A percentile compares a stretch with the other conserved stretches of the same genome.
Evolutionary conservation across 2,113 vertebrate species (phyloP).

Genomic region (Pedionomus torquatus): DNA sequence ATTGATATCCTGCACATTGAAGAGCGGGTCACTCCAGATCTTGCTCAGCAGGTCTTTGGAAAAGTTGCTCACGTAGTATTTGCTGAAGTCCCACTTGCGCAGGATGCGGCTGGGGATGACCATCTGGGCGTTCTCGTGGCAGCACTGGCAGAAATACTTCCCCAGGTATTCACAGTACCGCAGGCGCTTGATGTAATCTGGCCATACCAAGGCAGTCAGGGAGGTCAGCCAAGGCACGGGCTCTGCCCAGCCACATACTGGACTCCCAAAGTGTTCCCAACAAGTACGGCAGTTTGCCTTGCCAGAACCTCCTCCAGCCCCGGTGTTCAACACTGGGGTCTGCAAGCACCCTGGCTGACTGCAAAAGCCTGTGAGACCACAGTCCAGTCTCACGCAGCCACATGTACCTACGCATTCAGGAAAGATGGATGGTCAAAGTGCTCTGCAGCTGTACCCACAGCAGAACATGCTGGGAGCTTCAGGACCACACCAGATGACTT

Average conservation of each 20-base stretch:
- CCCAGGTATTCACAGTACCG: constrained; percentile 97
- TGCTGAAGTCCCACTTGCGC: constrained; percentile 97
- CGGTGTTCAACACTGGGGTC: background rate
- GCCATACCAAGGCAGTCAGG: background rate
- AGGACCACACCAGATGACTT: background rate
- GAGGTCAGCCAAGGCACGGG: background rate
- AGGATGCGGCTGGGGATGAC: constrained; percentile 90
- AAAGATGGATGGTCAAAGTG: background rate
- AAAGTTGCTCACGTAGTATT: constrained; percentile 96
- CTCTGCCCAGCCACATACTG: background rate
- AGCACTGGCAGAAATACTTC: constrained; percentile 98
- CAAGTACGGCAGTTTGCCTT: background rate
- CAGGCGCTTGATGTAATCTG: constrained; percentile 95
- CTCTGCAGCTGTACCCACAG: background rate
- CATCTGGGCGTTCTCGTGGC: constrained; percentile 91
- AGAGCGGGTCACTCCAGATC: constrained; percentile 94
- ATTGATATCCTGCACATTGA: constrained; percentile 93
- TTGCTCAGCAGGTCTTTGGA: constrained; percentile 93
- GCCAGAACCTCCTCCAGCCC: background rate
- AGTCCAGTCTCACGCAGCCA: background rate
- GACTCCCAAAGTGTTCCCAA: background rate
- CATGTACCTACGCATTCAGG: background rate
- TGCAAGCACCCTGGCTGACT: background rate
- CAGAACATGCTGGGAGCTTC: background rate
- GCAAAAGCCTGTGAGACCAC: background rate